Evolutionary conservation across 2,113 vertebrate species (phyloP), one percentile per base, ranked within the genome.

Genomic region (Hippocampus mohnikei): DNA sequence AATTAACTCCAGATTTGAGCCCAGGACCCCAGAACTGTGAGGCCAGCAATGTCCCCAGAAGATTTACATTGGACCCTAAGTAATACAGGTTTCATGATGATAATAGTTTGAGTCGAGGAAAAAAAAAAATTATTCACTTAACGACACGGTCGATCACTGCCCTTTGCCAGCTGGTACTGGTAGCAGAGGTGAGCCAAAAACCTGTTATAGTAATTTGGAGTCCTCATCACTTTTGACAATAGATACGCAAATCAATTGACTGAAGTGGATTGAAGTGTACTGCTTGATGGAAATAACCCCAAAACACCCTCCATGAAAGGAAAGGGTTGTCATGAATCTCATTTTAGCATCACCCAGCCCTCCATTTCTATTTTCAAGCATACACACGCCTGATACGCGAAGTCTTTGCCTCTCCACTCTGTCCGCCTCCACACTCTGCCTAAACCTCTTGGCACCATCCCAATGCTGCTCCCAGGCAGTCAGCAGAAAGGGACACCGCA

Each of bases 401-500:
- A 69, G 58, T 66, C 66, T 62, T 69, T 52, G 27, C 70, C 61
- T 75, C 68, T 74, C 72, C 21, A 33, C 74, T 76, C 78, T 79
- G 80, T 76, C 83, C 75, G 37, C 63, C 63, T 78, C 78, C 67
- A 85, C 78, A 73, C 27, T n/a, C 77, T 68, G 82, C 82, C 79
- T 83, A 85, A 81, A 75, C 77, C 65, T 78, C 78, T 60, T 86
- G 82, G 88, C 84, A 60, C 41, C 0, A 48, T 58, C 70, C 71
- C 84, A 82, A 65, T 23, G 60, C 66, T 48, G 67, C 75, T 83
- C 72, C 69, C 12, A 64, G 70, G 74, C 70, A 81, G 74, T 88
- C 85, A 88, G 83, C 75, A 84, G 71, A 83, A 81, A 69, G 62
- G 69, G 69, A 80, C 82, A 72, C 25, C 1, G 76, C 72, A 69